Percentiles rank a stretch among this genome's conserved stretches.
These are phyloP conservation scores for Sardina pilchardus DNA, from an alignment of 2,113 vertebrate genomes.

Conservation along the genomic window DNA sequence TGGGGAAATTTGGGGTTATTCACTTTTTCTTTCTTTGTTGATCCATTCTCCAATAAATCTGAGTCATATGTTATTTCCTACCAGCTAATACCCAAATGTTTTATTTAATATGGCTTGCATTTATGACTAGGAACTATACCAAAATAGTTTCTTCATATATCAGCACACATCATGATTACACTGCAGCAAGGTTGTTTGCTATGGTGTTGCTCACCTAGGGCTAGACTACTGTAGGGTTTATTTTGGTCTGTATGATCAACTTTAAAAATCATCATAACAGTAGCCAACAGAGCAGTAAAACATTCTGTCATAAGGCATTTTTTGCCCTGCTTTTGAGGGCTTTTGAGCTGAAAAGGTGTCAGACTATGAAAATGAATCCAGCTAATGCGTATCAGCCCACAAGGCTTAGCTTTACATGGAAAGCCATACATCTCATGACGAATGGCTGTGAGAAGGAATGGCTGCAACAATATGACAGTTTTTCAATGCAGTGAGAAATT, in stretches of 20 bases:
- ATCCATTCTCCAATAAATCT: neutral
- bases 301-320: too few species aligned
- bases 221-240: too few species aligned
- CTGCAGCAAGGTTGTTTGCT: neutral
- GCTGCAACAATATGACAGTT: neutral
- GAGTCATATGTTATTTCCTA: neutral
- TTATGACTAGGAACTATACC: neutral
- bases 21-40: neutral
- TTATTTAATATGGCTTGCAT: neutral
- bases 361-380: too few species aligned
- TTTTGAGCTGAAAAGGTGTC: too few species aligned
- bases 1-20: neutral
- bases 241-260: too few species aligned
- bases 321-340: too few species aligned
- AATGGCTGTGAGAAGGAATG: too few species aligned
- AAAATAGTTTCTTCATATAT: neutral
- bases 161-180: neutral
- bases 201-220: neutral
- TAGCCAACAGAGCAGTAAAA: too few species aligned
- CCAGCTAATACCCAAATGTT: neutral
- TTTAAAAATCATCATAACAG: too few species aligned
- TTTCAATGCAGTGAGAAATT: neutral
- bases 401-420: too few species aligned
- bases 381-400: too few species aligned
- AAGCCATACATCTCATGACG: too few species aligned